Evolutionary conservation across 2,888 invertebrate genomes (phyloP).

Genomic region (Drosophila testacea): DNA sequence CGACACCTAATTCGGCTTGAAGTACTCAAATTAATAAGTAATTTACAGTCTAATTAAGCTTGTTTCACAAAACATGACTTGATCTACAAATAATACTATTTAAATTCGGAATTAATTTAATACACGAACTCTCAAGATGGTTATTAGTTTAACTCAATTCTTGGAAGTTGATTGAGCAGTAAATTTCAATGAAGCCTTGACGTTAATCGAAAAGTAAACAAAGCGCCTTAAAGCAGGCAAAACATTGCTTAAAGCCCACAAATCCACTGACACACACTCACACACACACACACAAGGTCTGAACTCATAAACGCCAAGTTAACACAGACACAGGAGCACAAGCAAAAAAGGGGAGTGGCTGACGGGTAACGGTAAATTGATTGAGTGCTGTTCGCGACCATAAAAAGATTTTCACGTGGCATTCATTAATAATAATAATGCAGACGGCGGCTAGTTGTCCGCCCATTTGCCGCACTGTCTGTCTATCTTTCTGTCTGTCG

Average conservation of each 20-base stretch:
- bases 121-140: conserved; percentile 1
- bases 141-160: conserved; percentile 35
- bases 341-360: conserved; percentile 12
- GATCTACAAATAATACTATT: conserved; percentile 1
- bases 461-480: conserved; percentile 22
- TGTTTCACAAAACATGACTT: neutral
- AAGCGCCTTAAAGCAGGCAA: conserved; percentile 23
- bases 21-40: conserved; percentile 3
- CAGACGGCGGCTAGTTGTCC: conserved; percentile 57
- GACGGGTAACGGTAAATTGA: conserved; percentile 57
- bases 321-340: conserved; percentile 7
- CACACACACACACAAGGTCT: neutral
- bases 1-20: neutral
- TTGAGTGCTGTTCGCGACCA: conserved; percentile 71
- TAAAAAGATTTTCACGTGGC: conserved; percentile 77
- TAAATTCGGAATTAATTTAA: neutral
- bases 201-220: conserved; percentile 45
- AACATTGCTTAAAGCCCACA: conserved; percentile 11
- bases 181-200: conserved; percentile 33
- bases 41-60: conserved; percentile 3
- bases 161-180: conserved; percentile 45
- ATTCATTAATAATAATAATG: conserved; percentile 80
- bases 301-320: conserved; percentile 18
- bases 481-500: conserved; percentile 3
- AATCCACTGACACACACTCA: neutral